phyloP scores from a whole-genome alignment of 2,888 invertebrate genomes.

The Hirtodrosophila confusa region DNA sequence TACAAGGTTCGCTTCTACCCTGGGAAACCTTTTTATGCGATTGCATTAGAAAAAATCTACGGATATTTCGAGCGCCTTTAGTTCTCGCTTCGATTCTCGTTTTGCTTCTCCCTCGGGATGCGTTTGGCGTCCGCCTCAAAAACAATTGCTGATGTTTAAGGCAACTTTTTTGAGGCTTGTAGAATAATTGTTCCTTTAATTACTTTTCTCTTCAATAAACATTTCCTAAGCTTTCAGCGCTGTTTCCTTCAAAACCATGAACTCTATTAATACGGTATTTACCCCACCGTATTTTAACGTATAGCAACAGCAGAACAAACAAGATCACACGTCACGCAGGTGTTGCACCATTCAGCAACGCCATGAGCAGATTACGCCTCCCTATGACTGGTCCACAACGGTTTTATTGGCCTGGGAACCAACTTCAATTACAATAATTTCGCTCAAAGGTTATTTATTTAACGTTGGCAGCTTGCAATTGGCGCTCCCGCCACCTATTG shows the following conservation, averaged over 20 bases:
- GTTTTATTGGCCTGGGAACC: constrained; percentile 42
- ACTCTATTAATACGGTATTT: neutral
- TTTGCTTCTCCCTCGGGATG: neutral
- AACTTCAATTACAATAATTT: constrained; percentile 25
- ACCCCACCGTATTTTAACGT: constrained; percentile 24
- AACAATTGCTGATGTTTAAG: too few relatives aligned
- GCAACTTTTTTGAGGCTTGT: too few relatives aligned
- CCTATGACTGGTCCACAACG: constrained; percentile 39
- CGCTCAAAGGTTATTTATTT: constrained; percentile 27
- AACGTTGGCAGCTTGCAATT: constrained; percentile 25
- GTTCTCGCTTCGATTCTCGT: neutral
- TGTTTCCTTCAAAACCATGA: too few relatives aligned
- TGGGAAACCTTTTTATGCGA: too few relatives aligned
- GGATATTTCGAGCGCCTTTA: too few relatives aligned
- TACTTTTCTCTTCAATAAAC: neutral
- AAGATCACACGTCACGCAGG: constrained; percentile 31
- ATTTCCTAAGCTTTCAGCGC: too few relatives aligned
- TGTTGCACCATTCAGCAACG: constrained; percentile 12
- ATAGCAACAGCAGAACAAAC: constrained; percentile 19
- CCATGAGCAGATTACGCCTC: constrained; percentile 5
- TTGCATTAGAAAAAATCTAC: too few relatives aligned
- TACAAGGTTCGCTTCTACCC: too few relatives aligned
- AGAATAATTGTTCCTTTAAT: neutral
- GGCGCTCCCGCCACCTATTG: constrained; percentile 18
- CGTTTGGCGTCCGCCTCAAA: too few relatives aligned